Conservation (phyloP, 2,888 invertebrate genomes). For the Chalcis sispes region DNA sequence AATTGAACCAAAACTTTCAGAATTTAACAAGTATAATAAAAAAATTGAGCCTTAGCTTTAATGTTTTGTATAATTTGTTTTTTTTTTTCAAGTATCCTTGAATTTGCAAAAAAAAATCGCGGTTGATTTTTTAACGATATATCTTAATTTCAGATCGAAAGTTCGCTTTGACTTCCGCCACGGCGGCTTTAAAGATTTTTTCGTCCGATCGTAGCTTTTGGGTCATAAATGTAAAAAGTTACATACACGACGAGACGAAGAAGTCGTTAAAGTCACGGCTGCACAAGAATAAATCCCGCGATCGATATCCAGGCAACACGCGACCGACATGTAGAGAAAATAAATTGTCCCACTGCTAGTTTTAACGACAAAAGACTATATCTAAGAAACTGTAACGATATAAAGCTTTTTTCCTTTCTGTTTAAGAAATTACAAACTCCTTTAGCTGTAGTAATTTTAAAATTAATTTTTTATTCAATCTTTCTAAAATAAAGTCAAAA, state of each 20-base stretch:
- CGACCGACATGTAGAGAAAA: conserved; percentile 25
- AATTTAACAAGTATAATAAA: no score
- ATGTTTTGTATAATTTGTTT: no score
- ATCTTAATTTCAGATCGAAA: no score
- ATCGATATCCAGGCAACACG: conserved; percentile 44
- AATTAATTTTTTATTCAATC: no score
- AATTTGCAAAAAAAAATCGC: no score
- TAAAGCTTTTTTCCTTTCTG: conserved; percentile 10
- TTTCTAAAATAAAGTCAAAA: no score
- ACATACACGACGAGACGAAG: conserved; percentile 4
- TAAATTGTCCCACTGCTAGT: conserved; percentile 41
- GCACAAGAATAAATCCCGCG: conserved; percentile 43
- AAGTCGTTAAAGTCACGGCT: conserved; percentile 43
- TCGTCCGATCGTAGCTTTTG: background rate
- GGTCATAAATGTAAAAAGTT: conserved; percentile 24
- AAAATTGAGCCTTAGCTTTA: no score
- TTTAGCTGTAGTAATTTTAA: background rate
- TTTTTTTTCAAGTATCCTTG: no score
- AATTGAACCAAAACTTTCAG: no score
- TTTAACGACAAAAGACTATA: conserved; percentile 16
- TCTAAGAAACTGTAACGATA: conserved; percentile 17
- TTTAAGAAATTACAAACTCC: conserved; percentile 4
- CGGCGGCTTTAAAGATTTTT: background rate
- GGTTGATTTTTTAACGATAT: no score
- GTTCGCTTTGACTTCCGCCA: no score